Percentiles rank a stretch among this genome's conserved stretches.
phyloP scores from a whole-genome alignment of 2,797 vertebrate genomes.

The Monodelphis domestica region DNA sequence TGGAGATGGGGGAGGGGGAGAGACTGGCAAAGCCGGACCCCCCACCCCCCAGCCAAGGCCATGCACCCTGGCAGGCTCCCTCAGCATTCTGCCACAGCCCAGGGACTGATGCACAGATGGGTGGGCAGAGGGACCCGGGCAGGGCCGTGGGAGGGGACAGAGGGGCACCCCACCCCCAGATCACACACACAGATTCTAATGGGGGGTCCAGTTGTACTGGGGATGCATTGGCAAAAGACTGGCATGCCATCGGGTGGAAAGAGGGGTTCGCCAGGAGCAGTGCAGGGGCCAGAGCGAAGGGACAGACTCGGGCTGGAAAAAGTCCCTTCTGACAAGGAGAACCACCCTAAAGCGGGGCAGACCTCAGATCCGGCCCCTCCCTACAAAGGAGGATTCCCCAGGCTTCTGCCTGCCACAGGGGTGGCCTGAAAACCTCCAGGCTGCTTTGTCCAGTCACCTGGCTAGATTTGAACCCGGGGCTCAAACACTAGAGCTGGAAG shows the following conservation, averaged over 20 bases:
- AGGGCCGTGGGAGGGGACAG: not conserved
- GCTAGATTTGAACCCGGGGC: not conserved
- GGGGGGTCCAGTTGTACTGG: not conserved
- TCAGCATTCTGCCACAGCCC: slow-evolving; percentile 61
- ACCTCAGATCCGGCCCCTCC: not conserved
- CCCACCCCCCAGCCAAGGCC: slow-evolving; percentile 81
- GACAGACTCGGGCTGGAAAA: not conserved
- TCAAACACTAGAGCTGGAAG: not conserved
- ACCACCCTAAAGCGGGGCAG: not conserved
- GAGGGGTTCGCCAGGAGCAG: not conserved
- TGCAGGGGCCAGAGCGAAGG: not conserved
- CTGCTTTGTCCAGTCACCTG: not conserved
- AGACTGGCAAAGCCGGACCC: slow-evolving; percentile 66
- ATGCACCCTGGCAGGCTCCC: slow-evolving; percentile 83
- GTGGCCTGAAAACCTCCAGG: not conserved
- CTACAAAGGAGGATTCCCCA: not conserved
- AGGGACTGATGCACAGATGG: slow-evolving; percentile 35
- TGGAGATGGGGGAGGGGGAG: slow-evolving; percentile 10
- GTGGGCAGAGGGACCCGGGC: not conserved
- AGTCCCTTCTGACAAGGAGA: not conserved
- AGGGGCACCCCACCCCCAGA: not conserved
- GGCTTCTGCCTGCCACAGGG: not conserved
- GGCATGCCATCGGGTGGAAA: no score
- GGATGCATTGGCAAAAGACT: not conserved
- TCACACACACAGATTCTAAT: not conserved